These are phyloP conservation scores for Sarcophaga rosellei DNA, from an alignment of 2,888 invertebrate genomes.

Conservation along the genomic window DNA sequence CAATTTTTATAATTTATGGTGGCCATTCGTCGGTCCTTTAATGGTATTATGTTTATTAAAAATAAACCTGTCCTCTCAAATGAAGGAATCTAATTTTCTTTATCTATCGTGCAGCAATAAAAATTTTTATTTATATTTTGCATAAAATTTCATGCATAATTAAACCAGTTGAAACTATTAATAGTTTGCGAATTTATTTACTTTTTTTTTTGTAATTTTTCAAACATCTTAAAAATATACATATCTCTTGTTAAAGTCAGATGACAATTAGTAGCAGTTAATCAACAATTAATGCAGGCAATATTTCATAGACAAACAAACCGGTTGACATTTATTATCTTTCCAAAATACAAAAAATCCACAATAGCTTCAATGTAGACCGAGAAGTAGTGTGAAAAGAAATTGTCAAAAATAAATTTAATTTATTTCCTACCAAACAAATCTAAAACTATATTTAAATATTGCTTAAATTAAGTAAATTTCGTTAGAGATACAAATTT, in stretches of 20 bases:
- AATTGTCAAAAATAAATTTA: not conserved
- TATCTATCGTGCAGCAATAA: not conserved
- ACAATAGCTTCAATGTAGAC: not conserved
- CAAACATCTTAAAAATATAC: not conserved
- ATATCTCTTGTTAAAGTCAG: not conserved
- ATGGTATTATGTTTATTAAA: too few species aligned
- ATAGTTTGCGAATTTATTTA: not conserved
- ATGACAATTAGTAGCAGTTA: not conserved
- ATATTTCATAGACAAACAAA: constrained; percentile 7
- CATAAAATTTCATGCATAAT: not conserved
- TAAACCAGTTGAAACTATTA: constrained; percentile 15
- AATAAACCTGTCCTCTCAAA: not conserved
- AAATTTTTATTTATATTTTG: not conserved
- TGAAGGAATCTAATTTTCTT: not conserved
- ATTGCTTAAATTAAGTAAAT: not conserved
- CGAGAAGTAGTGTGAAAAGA: too few species aligned
- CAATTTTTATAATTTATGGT: too few species aligned
- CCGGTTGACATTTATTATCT: not conserved
- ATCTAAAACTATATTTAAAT: too few species aligned
- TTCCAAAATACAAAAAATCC: not conserved
- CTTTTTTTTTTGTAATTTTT: not conserved
- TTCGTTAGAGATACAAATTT: not conserved
- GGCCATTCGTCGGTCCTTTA: too few species aligned
- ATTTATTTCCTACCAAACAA: not conserved
- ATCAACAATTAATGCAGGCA: not conserved